Evolutionary conservation across 2,888 invertebrate genomes (phyloP).

Genomic region (Mimas tiliae): DNA sequence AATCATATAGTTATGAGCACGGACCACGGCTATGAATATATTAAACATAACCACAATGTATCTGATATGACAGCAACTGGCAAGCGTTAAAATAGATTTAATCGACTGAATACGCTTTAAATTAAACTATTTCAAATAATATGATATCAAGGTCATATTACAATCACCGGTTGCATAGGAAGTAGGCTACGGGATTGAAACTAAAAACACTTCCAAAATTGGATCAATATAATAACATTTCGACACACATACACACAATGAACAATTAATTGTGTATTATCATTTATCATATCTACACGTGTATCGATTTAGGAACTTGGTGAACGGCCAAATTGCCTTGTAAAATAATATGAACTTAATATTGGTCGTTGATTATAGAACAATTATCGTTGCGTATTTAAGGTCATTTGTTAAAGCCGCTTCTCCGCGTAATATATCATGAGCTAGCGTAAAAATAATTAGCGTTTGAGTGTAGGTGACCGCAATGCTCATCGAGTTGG

Average conservation of each 20-base stretch:
- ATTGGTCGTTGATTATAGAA: not conserved
- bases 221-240: constrained; percentile 29
- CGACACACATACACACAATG: constrained; percentile 9
- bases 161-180: constrained; percentile 44
- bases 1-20: too few species aligned
- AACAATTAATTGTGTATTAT: not conserved
- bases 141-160: constrained; percentile 44
- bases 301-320: constrained; percentile 1
- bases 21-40: not conserved
- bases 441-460: constrained; percentile 16
- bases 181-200: constrained; percentile 34
- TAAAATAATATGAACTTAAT: constrained; percentile 1
- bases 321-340: not conserved
- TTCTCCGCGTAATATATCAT: constrained; percentile 12
- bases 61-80: not conserved
- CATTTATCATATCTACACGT: not conserved
- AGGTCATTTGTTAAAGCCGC: constrained; percentile 12
- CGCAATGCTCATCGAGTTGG: constrained; percentile 6
- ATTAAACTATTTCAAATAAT: constrained; percentile 37
- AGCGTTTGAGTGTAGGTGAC: constrained; percentile 3
- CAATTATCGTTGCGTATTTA: constrained; percentile 1
- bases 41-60: not conserved
- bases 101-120: constrained; percentile 26
- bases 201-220: constrained; percentile 31
- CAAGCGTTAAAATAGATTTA: constrained; percentile 5